These are phyloP conservation scores for Macrophya alboannulata DNA, from an alignment of 2,888 invertebrate species.

Conservation along the genomic window DNA sequence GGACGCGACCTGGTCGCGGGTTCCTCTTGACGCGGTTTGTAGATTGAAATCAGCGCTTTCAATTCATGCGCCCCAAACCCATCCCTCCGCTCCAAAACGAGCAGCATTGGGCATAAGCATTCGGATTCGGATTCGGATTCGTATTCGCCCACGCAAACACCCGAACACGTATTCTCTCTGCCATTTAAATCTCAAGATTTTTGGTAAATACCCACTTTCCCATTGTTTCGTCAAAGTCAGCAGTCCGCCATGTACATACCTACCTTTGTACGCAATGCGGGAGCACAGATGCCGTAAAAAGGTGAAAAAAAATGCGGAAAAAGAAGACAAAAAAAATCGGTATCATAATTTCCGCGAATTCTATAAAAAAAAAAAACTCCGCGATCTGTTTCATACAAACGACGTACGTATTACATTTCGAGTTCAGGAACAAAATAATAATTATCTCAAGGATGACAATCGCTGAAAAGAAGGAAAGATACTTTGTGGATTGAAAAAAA, in stretches of 20 bases:
- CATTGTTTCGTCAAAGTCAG: background rate
- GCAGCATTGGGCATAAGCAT: too few species aligned
- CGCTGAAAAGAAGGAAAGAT: too few species aligned
- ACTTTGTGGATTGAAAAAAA: too few species aligned
- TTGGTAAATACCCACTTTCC: constrained; percentile 1
- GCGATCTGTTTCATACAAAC: too few species aligned
- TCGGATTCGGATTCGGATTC: too few species aligned
- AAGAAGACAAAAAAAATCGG: too few species aligned
- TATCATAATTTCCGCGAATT: background rate
- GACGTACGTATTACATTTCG: too few species aligned
- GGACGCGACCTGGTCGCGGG: constrained; percentile 11
- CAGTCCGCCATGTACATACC: background rate
- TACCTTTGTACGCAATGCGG: background rate
- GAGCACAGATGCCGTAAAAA: background rate
- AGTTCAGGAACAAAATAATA: too few species aligned
- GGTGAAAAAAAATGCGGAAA: background rate
- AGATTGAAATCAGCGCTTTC: constrained; percentile 4
- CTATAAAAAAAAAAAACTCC: background rate
- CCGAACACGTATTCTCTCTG: background rate
- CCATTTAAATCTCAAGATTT: constrained; percentile 2
- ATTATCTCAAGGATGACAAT: too few species aligned
- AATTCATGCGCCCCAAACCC: background rate
- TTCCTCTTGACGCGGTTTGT: constrained; percentile 5
- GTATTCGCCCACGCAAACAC: background rate
- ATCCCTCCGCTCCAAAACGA: background rate